phyloP scores from a whole-genome alignment of 2,888 invertebrate genomes.

The Cinara cedri region DNA sequence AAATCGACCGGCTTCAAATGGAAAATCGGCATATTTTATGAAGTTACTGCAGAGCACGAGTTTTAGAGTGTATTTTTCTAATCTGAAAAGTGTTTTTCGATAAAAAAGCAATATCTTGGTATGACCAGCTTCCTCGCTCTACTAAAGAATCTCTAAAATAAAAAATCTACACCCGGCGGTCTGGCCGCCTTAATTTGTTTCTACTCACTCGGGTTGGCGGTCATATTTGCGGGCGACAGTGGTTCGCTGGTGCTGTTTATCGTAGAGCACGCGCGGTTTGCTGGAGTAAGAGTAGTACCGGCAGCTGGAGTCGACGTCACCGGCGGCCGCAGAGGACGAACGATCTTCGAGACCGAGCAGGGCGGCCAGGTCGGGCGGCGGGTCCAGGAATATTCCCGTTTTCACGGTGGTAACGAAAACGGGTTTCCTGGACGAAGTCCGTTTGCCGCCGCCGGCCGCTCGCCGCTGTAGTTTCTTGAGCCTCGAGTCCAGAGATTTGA shows the following conservation, averaged over 20 bases:
- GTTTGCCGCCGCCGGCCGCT: slow-evolving; percentile 59
- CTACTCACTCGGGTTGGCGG: slow-evolving; percentile 32
- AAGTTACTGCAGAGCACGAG: too few species aligned
- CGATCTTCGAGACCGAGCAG: slow-evolving; percentile 69
- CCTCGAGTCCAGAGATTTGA: slow-evolving; percentile 69
- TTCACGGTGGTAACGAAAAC: slow-evolving; percentile 82
- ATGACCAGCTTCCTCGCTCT: too few species aligned
- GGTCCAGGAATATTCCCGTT: slow-evolving; percentile 78
- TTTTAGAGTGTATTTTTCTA: too few species aligned
- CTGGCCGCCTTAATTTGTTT: neutral
- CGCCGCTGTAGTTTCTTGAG: slow-evolving; percentile 69
- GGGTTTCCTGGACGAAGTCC: slow-evolving; percentile 60
- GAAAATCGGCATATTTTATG: too few species aligned
- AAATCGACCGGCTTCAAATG: too few species aligned
- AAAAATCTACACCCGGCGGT: too few species aligned
- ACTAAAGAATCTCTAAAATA: too few species aligned
- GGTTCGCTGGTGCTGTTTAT: slow-evolving; percentile 56
- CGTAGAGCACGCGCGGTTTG: slow-evolving; percentile 61
- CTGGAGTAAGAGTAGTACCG: slow-evolving; percentile 62
- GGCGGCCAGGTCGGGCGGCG: slow-evolving; percentile 74
- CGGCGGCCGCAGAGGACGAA: slow-evolving; percentile 13
- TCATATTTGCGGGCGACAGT: slow-evolving; percentile 16
- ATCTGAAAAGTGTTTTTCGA: too few species aligned
- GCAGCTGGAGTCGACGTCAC: slow-evolving; percentile 10
- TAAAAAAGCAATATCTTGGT: too few species aligned